Evolutionary conservation across 2,113 vertebrate genomes (phyloP), one percentile per base, ranked within the genome.

Genomic region (Xyrauchen texanus): DNA sequence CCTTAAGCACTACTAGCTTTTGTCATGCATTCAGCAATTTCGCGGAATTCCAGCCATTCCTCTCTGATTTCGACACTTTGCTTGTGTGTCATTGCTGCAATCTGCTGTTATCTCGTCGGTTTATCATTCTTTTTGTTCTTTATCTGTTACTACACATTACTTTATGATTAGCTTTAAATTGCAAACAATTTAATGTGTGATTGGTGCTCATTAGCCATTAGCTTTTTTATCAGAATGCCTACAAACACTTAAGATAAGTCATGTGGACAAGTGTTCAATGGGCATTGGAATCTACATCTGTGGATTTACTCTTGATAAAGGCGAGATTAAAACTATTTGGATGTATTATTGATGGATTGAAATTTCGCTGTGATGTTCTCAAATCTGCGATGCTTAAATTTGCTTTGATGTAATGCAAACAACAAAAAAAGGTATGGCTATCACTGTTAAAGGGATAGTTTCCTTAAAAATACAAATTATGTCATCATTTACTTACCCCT

Each of bases 61-160:
- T 58, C 47, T 58, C 72, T 15, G 72, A 81, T 87, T 87, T 88
- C 21, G n/a, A 74, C 78, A 82, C 77, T 77, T 78, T 68, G 63
- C 42, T 65, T 66, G 51, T 67, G 21, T 42, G 16, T 45, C 34
- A 13, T 7, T 16, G 4, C 7, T 11, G n/a, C 9, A 15, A n/a
- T 55, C 42, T 45, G 9, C 7, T 52, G 76, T 64, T 73, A 16
- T 73, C 15, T 64, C 57, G 15, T 46, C 70, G 4, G 1, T 34
- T 61, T 42, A 66, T 64, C 70, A 70, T 52, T 82, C 64, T 82
- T 85, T 87, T 86, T 78, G 52, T 73, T 76, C 62, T 77, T 60
- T 69, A 49, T 76, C 77, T 76, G 44, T 60, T 77, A 60, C 46
- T 46, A 52, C 8, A 44, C 15, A 49, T 79, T 42, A 63, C 55